Evolutionary conservation across 1,140 invertebrate species (phyloP).

Genomic region (Drosophila orosa): DNA sequence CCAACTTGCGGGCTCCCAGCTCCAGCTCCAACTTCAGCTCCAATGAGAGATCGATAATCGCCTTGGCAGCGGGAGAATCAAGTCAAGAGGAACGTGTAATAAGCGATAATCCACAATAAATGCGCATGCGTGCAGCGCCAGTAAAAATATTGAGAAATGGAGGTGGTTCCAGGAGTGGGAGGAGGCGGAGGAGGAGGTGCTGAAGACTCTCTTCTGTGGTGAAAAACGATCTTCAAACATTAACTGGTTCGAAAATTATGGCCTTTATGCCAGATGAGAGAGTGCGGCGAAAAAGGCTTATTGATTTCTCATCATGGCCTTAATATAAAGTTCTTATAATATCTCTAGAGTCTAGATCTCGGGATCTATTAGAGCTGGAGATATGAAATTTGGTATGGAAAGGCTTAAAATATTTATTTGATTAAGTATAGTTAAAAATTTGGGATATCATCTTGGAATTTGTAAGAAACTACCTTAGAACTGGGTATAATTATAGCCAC

Average conservation of each 20-base stretch:
- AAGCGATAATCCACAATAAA: conserved; percentile 67
- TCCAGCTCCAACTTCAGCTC: conserved; percentile 1
- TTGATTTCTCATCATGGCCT: conserved; percentile 34
- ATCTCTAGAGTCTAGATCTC: not conserved
- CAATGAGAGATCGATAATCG: conserved; percentile 57
- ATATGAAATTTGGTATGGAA: not conserved
- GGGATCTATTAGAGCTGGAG: not conserved
- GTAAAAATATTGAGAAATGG: conserved; percentile 17
- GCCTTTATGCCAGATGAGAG: conserved; percentile 16
- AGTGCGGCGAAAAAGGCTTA: conserved; percentile 14
- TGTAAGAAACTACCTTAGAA: not conserved
- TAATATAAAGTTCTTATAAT: not conserved
- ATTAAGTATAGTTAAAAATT: fast-evolving
- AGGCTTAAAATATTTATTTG: not conserved
- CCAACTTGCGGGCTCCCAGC: conserved; percentile 28
- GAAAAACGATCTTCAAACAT: conserved; percentile 23
- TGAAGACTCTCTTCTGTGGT: conserved; percentile 8
- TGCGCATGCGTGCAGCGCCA: conserved; percentile 66
- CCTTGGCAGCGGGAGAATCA: conserved; percentile 37
- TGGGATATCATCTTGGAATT: not conserved
- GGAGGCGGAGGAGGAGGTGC: conserved; percentile 1
- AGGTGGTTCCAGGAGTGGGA: conserved; percentile 19
- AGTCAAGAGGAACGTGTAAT: conserved; percentile 49
- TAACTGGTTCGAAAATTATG: conserved; percentile 41
- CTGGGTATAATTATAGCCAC: not conserved